phyloP scores from a whole-genome alignment of 2,113 vertebrate species.

The Sminthopsis crassicaudata region DNA sequence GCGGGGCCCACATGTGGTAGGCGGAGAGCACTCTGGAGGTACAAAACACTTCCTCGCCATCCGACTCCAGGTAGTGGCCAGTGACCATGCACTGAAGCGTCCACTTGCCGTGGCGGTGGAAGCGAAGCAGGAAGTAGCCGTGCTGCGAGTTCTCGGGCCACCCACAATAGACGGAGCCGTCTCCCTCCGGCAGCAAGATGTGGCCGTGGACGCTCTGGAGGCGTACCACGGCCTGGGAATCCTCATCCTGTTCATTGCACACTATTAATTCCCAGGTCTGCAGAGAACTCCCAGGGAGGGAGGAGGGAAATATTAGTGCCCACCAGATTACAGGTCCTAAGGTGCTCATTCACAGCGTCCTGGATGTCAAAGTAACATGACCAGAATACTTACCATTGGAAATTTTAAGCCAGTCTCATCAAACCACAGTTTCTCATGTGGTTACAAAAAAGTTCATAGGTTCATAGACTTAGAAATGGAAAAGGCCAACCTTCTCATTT shows the following conservation, averaged over 20 bases:
- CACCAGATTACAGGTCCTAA: neutral
- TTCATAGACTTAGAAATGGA: neutral
- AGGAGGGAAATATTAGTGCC: neutral
- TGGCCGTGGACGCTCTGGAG: constrained; percentile 71
- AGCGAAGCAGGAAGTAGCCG: constrained; percentile 72
- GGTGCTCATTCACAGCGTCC: no score
- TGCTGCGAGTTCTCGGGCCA: constrained; percentile 81
- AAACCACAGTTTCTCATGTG: neutral
- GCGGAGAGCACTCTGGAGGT: constrained; percentile 64
- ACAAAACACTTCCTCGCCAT: constrained; percentile 79
- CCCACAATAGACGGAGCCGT: constrained; percentile 69
- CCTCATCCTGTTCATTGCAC: constrained; percentile 61
- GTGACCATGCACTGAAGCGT: constrained; percentile 74
- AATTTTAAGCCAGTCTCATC: neutral
- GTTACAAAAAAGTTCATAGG: neutral
- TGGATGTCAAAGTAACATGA: neutral
- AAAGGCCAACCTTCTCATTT: neutral
- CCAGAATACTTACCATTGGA: neutral
- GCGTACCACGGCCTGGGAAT: constrained; percentile 58
- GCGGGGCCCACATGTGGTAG: constrained; percentile 79
- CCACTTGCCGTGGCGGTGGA: constrained; percentile 77
- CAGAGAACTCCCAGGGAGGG: neutral
- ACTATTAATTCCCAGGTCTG: constrained; percentile 80
- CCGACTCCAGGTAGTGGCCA: constrained; percentile 75
- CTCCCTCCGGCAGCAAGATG: constrained; percentile 65